phyloP scores from a whole-genome alignment of 2,113 vertebrate species.

The Maylandia zebra region DNA sequence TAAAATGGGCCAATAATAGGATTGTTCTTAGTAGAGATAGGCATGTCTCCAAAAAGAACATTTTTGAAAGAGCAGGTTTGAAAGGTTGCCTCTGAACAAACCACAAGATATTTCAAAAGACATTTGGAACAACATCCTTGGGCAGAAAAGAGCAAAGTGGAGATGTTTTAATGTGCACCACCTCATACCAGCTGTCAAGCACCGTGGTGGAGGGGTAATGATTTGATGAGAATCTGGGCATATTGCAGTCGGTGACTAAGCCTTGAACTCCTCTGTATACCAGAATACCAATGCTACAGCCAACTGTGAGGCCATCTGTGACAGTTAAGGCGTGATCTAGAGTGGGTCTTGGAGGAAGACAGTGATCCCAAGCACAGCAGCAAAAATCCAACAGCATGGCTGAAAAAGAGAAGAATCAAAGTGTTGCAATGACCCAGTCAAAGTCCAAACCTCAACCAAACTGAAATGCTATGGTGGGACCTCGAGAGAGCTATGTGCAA shows the following conservation, averaged over 20 bases:
- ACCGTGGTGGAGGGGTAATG: neutral
- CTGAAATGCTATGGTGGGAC: neutral
- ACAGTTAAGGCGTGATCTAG: neutral
- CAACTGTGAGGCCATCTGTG: neutral
- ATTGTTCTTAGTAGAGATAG: neutral
- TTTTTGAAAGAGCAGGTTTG: neutral
- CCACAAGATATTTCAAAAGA: neutral
- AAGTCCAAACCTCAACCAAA: neutral
- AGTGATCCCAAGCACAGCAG: neutral
- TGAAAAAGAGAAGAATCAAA: neutral
- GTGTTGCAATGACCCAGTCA: neutral
- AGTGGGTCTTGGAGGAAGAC: neutral
- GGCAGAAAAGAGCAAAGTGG: neutral
- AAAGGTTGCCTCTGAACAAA: neutral
- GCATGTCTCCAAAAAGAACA: neutral
- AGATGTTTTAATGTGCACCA: neutral
- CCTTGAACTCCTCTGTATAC: neutral
- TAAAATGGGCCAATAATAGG: neutral
- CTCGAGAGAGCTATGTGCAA: neutral
- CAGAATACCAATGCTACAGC: neutral
- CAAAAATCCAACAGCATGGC: neutral
- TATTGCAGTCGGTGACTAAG: neutral
- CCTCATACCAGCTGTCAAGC: neutral
- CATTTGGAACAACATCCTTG: neutral
- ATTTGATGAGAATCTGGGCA: neutral